Conservation (phyloP, 2,113 vertebrate species). For the Elgaria multicarinata region DNA sequence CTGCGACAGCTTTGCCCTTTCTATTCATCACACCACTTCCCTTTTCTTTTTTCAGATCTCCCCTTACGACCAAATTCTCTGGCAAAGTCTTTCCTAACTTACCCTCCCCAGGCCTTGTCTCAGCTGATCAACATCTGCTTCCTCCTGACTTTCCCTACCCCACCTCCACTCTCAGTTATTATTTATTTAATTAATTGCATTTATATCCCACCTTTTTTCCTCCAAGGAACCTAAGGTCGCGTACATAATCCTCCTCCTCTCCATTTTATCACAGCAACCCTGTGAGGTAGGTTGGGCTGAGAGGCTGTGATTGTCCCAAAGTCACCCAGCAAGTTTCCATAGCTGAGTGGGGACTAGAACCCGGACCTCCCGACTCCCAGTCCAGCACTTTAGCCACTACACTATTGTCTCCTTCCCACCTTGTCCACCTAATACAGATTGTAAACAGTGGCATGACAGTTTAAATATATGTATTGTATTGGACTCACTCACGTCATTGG, state of each 20-base stretch:
- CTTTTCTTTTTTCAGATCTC: not conserved
- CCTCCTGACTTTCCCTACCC: not conserved
- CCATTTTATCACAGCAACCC: too few species aligned
- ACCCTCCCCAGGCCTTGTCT: not conserved
- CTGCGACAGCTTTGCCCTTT: not conserved
- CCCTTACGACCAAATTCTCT: not conserved
- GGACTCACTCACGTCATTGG: not conserved
- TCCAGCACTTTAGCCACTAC: too few species aligned
- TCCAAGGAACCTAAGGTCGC: too few species aligned
- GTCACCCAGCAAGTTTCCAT: too few species aligned
- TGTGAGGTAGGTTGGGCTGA: too few species aligned
- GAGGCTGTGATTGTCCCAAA: too few species aligned
- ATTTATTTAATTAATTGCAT: too few species aligned
- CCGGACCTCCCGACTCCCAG: too few species aligned
- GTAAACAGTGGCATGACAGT: not conserved
- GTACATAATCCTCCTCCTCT: too few species aligned
- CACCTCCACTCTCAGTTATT: too few species aligned
- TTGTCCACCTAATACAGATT: not conserved
- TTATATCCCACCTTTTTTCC: too few species aligned
- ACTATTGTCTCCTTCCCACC: not conserved
- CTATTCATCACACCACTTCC: not conserved
- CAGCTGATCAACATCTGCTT: not conserved
- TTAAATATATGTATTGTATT: not conserved
- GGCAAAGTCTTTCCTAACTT: not conserved
- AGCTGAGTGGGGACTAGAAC: too few species aligned